Percentiles rank a stretch among this genome's conserved stretches.
Evolutionary conservation across 2,888 invertebrate species (phyloP).

Genomic region (Melieria crassipennis): DNA sequence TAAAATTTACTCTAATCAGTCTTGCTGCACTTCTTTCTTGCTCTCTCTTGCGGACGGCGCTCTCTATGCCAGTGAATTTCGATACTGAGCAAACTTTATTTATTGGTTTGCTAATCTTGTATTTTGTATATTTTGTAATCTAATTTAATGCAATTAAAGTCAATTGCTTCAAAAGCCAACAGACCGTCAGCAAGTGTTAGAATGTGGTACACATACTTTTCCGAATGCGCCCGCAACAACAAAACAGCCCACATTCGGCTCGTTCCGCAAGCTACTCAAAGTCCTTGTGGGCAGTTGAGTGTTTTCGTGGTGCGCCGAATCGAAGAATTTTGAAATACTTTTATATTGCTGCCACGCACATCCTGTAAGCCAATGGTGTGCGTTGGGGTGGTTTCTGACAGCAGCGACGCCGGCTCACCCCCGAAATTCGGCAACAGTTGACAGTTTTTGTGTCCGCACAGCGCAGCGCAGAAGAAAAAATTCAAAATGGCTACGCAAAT

Average conservation of each 20-base stretch:
- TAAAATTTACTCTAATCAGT: no score
- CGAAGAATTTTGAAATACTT: conserved; percentile 10
- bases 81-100: conserved; percentile 33
- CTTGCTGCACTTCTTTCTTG: no score
- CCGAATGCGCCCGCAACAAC: no score
- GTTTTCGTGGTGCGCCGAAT: conserved; percentile 46
- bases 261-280: conserved; percentile 22
- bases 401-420: conserved; percentile 35
- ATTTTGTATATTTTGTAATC: conserved; percentile 38
- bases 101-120: conserved; percentile 37
- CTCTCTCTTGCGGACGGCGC: background rate
- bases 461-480: conserved; percentile 35
- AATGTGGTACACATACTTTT: no score
- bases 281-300: conserved; percentile 41
- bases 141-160: conserved; percentile 44
- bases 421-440: conserved; percentile 30
- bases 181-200: conserved; percentile 17
- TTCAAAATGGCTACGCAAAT: conserved; percentile 65
- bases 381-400: conserved; percentile 4
- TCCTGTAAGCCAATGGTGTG: conserved; percentile 43
- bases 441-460: conserved; percentile 2
- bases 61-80: conserved; percentile 37
- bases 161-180: conserved; percentile 36
- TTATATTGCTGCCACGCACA: conserved; percentile 7
- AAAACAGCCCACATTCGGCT: background rate